These are phyloP conservation scores for Acutogordius australiensis DNA, from an alignment of 2,888 invertebrate species.

Conservation along the genomic window DNA sequence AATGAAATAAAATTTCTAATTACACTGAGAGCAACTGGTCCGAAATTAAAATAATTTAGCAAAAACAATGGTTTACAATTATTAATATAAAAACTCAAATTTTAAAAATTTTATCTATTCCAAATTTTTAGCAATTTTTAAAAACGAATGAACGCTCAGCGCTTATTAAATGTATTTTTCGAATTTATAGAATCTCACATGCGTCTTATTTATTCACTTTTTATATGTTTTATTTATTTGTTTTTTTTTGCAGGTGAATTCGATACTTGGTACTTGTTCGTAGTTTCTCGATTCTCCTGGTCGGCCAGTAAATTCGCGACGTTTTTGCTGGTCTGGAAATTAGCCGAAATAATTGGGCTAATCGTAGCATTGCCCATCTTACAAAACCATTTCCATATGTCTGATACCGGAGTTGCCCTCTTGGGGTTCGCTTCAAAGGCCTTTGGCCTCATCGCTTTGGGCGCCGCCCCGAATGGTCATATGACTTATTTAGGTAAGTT, in stretches of 20 bases:
- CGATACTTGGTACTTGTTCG: constrained; percentile 1
- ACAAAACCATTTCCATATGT: neutral
- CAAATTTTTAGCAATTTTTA: too few relatives aligned
- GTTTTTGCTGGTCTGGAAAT: neutral
- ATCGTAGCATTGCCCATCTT: neutral
- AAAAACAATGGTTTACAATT: too few relatives aligned
- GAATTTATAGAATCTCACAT: too few relatives aligned
- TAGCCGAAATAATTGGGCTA: neutral
- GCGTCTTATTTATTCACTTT: too few relatives aligned
- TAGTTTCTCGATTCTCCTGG: neutral
- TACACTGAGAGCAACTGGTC: too few relatives aligned
- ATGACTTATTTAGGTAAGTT: neutral
- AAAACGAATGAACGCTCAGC: too few relatives aligned
- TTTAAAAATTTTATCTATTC: too few relatives aligned
- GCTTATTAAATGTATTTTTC: too few relatives aligned
- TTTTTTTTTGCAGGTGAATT: neutral
- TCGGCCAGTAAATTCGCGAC: neutral
- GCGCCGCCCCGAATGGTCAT: neutral
- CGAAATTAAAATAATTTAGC: too few relatives aligned
- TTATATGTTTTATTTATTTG: too few relatives aligned
- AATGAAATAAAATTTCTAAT: too few relatives aligned
- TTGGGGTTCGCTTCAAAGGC: neutral
- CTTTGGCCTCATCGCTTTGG: neutral
- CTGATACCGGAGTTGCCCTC: neutral
- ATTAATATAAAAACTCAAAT: too few relatives aligned